Conservation (phyloP, 2,113 vertebrate genomes). For the Edolisoma coerulescens region DNA sequence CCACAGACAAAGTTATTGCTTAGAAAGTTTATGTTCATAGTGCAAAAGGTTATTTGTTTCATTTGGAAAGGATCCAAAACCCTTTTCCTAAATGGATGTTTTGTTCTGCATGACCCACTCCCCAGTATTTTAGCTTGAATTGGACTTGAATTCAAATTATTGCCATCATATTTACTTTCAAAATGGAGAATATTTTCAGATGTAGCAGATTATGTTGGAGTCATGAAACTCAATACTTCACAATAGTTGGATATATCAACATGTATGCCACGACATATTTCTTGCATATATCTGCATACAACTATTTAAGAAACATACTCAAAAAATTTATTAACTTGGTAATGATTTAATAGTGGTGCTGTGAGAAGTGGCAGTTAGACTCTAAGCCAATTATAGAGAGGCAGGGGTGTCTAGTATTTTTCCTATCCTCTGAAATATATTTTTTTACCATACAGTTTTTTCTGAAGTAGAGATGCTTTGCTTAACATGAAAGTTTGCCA, state of each 20-base stretch:
- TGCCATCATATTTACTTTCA: background rate
- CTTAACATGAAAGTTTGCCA: background rate
- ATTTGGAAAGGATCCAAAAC: background rate
- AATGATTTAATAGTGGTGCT: background rate
- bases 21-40: background rate
- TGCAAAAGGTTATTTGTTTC: background rate
- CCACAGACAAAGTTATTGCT: background rate
- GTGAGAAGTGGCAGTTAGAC: background rate
- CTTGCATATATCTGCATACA: background rate
- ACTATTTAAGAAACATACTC: background rate
- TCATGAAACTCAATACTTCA: background rate
- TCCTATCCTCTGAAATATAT: background rate
- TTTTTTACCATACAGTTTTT: background rate
- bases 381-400: background rate
- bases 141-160: background rate
- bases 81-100: background rate
- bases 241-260: background rate
- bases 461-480: background rate
- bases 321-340: background rate
- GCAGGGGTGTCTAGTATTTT: background rate
- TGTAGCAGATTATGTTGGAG: background rate
- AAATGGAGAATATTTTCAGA: background rate
- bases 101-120: background rate
- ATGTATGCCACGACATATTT: background rate
- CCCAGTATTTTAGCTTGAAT: background rate